phyloP scores from a whole-genome alignment of 2,797 vertebrate species.

The Argentina silus region DNA sequence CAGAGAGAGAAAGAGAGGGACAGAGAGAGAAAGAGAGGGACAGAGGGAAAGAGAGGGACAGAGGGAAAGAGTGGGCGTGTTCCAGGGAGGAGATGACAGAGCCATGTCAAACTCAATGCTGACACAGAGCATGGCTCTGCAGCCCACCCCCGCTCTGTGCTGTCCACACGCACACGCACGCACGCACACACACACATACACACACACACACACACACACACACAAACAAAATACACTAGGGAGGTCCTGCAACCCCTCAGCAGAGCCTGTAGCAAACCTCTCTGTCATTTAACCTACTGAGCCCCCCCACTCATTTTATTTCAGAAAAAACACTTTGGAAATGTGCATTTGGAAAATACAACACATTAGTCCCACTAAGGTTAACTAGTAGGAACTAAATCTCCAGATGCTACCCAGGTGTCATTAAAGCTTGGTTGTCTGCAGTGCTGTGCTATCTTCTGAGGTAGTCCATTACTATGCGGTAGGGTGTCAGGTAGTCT shows the following conservation, averaged over 20 bases:
- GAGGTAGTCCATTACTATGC: not conserved
- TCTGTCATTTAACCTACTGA: not conserved
- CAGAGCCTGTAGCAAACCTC: not conserved
- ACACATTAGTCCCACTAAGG: not conserved
- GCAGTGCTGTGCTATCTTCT: not conserved
- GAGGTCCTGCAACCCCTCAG: not conserved
- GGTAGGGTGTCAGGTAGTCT: not conserved
- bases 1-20: conserved; percentile 12
- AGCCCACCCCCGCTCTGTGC: conserved; percentile 49
- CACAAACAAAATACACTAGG: not conserved
- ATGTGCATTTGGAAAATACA: not conserved
- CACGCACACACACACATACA: not conserved
- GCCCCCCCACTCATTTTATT: not conserved
- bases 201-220: not conserved
- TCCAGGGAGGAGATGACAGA: conserved; percentile 66
- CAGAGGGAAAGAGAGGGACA: no score
- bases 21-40: conserved; percentile 10
- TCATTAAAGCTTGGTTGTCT: not conserved
- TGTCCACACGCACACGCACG: not conserved
- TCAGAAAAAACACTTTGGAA: no score
- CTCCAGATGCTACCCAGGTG: not conserved
- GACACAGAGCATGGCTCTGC: conserved; percentile 66
- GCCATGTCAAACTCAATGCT: conserved; percentile 49
- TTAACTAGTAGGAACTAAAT: not conserved
- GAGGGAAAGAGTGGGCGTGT: conserved; percentile 30